Percentiles rank a stretch among this genome's conserved stretches.
phyloP scores from a whole-genome alignment of 2,797 vertebrate genomes.

The Tachyglossus aculeatus region DNA sequence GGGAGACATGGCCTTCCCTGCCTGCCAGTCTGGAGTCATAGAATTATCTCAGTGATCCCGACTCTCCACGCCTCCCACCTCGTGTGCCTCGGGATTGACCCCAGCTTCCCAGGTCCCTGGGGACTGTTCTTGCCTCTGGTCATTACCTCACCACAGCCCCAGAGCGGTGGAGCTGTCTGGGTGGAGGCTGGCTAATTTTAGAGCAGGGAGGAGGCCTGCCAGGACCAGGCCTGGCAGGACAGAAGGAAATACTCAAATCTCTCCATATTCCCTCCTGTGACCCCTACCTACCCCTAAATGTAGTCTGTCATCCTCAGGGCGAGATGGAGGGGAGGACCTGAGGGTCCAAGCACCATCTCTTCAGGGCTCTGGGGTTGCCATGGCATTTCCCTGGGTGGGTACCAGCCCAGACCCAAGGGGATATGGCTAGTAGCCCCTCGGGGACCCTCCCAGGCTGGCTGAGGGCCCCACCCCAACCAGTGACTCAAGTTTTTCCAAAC shows the following conservation, averaged over 20 bases:
- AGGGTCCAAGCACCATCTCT: no score
- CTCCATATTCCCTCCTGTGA: rapidly evolving
- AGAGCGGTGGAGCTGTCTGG: constrained; percentile 52
- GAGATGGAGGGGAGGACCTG: no score
- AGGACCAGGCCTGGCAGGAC: constrained; percentile 34
- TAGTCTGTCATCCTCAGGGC: no score
- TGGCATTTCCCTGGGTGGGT: no score
- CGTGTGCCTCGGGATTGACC: background rate
- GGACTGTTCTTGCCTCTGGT: constrained; percentile 34
- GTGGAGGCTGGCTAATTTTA: constrained; percentile 77
- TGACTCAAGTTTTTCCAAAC: no score
- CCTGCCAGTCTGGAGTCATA: no score
- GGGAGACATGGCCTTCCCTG: background rate
- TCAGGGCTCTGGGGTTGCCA: no score
- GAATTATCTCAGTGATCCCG: no score
- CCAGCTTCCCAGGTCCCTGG: background rate
- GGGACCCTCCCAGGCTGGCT: no score
- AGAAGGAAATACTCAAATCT: constrained; percentile 16
- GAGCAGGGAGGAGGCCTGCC: constrained; percentile 63
- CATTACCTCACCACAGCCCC: constrained; percentile 56
- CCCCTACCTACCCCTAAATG: background rate
- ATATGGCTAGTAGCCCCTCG: no score
- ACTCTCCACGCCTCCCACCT: background rate
- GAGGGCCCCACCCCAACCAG: no score
- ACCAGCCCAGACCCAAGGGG: no score